phyloP scores from a whole-genome alignment of 2,888 invertebrate genomes.

The Cancer borealis region DNA sequence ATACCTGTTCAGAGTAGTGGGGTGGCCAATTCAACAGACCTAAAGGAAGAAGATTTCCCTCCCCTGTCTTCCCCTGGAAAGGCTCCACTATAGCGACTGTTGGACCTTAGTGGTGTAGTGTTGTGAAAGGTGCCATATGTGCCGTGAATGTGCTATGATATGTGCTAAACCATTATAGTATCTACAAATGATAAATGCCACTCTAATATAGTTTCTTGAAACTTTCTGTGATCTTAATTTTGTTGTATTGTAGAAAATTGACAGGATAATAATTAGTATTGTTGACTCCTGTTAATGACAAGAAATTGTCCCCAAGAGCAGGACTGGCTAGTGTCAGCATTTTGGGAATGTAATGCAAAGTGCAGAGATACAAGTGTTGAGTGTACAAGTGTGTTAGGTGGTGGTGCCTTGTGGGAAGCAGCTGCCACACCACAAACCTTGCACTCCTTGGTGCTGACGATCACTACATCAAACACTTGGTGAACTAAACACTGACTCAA shows the following conservation, averaged over 20 bases:
- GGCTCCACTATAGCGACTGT: slow-evolving; percentile 64
- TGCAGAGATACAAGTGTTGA: background rate
- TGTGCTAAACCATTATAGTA: slow-evolving; percentile 59
- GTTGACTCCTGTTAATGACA: slow-evolving; percentile 17
- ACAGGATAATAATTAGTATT: background rate
- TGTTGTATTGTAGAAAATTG: slow-evolving; percentile 34
- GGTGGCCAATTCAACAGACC: slow-evolving; percentile 40
- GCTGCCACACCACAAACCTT: background rate
- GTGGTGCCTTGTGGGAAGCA: background rate
- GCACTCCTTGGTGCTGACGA: slow-evolving; percentile 26
- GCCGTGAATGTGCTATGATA: slow-evolving; percentile 67
- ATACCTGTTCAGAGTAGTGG: slow-evolving; percentile 53
- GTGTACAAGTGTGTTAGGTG: background rate
- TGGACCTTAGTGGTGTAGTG: slow-evolving; percentile 22
- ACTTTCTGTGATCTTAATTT: slow-evolving; percentile 65
- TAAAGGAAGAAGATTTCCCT: slow-evolving; percentile 45
- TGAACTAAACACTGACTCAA: background rate
- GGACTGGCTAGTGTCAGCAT: slow-evolving; percentile 26
- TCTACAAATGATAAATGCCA: background rate
- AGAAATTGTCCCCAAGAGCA: background rate
- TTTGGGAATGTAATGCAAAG: background rate
- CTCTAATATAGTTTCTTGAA: slow-evolving; percentile 26
- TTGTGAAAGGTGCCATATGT: slow-evolving; percentile 68
- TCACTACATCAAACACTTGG: background rate
- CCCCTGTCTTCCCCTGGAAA: slow-evolving; percentile 67